These are phyloP conservation scores for Steinernema carpocapsae DNA, from an alignment of 2,888 invertebrate species.

Conservation along the genomic window DNA sequence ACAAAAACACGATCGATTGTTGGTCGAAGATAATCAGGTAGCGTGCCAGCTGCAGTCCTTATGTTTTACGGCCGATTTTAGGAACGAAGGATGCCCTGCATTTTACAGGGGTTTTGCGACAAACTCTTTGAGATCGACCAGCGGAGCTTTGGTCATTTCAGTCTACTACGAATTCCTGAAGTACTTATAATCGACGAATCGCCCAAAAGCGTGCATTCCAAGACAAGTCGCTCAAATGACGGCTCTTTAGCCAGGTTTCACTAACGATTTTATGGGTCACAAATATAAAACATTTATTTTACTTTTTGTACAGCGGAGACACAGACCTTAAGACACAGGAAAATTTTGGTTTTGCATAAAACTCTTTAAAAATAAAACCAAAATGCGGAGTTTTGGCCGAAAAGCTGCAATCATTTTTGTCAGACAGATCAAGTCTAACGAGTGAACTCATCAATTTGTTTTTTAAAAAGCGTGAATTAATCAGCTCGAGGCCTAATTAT, in stretches of 20 bases:
- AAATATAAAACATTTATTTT: neutral
- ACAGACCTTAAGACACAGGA: too few relatives aligned
- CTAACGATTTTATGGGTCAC: constrained; percentile 23
- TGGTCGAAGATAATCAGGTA: constrained; percentile 54
- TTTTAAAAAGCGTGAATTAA: too few relatives aligned
- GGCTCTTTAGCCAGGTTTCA: constrained; percentile 16
- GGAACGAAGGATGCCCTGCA: constrained; percentile 53
- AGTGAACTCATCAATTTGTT: too few relatives aligned
- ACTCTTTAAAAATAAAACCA: too few relatives aligned
- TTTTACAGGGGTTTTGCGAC: constrained; percentile 60
- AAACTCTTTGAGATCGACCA: constrained; percentile 60
- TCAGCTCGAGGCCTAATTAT: too few relatives aligned
- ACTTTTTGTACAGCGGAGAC: too few relatives aligned
- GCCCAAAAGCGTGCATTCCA: neutral
- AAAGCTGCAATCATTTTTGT: too few relatives aligned
- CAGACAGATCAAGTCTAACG: too few relatives aligned
- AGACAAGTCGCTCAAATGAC: neutral
- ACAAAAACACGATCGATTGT: constrained; percentile 53
- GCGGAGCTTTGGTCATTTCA: constrained; percentile 64
- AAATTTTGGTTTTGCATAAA: too few relatives aligned
- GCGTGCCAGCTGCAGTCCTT: constrained; percentile 16
- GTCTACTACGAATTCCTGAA: constrained; percentile 65
- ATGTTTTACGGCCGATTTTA: constrained; percentile 40
- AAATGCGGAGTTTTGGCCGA: too few relatives aligned
- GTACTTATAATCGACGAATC: constrained; percentile 47